Evolutionary conservation across 1,140 invertebrate genomes (phyloP), one percentile per base, ranked within the genome.

Genomic region (Atta colombica): DNA sequence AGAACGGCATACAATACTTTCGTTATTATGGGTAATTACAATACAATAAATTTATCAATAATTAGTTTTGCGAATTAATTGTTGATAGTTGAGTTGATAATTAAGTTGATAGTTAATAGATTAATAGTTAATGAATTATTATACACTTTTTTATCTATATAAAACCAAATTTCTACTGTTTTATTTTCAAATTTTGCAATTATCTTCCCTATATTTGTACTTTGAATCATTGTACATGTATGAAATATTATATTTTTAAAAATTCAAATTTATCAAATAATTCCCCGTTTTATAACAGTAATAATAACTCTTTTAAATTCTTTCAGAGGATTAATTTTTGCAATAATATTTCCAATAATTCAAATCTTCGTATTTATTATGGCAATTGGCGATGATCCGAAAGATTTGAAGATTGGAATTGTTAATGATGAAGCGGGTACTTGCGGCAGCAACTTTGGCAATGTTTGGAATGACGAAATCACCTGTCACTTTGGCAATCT

Each of bases 281-380:
- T 63, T 65, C 14, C 28, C 45, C 2, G 8, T 28, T 45, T 72
- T 7, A 49, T 45, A 25, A 77, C 0, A 14, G 39, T 53, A 53
- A 65, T 51, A 28, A 85, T 71, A 35, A 63, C 25, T 25, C 25
- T 25, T 25, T 25, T 65, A 85, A 65, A 72, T 61, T 65, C 14
- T 96, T 96, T 69, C 94, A 98, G 98, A 3, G 97, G 97, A 7
- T 94, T 98, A 12, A 92, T 97, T 77, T 99, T 99, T 93, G 97
- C 98, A 75, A 95, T 98, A 35, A 88, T 98, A 39, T 97, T 99
- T 87, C 98, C 98, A 1, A 95, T 98, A 3, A 93, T 98, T 10
- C 97, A 99, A 96, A 96, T 98, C n/a, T 94, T 97, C 6, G 95
- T 97, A 0, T 99, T 99, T 93, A 98, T 98, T 94, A 89, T 97